Evolutionary conservation across 1,140 invertebrate species (phyloP), one percentile per base, ranked within the genome.

Genomic region (Drosophila bocqueti): DNA sequence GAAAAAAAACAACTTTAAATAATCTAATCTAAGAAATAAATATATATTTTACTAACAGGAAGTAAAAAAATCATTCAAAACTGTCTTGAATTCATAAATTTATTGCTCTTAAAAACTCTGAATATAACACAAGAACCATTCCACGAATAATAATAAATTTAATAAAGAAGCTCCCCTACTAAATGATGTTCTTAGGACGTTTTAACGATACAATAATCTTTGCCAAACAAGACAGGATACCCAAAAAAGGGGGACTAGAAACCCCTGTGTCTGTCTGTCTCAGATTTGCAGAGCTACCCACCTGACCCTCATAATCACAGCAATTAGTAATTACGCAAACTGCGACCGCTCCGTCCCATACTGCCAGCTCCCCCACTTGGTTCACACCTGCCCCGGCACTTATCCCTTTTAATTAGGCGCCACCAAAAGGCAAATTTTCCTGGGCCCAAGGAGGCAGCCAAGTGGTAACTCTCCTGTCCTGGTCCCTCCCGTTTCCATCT

Each of bases 361-460:
- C 29, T 16, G 43, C 45, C 77, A 50, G 46, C 13, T 26, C 24
- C 10, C 47, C 57, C 69, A 62, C 54, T 57, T 15, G 69, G 50
- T 89, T 87, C 83, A 81, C 84, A 87, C 83, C 83, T 89, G 85
- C 75, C 84, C 64, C 52, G 81, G 58, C 77, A 81, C 52, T 89
- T 89, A 89, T 89, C 84, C 85, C 81, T 84, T 89, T 89, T 89
- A 89, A 89, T 89, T 89, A 89, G 85, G 80, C 74, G 77, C 68
- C 85, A 79, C 77, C 74, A 81, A 89, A 89, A 89, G 81, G 81
- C 76, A 84, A 81, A 89, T 75, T 84, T 76, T 24, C 36, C 24
- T 34, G 63, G 59, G 72, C 69, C 63, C 68, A 81, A 77, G 47
- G 49, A 52, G 79, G 52, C 69, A 75, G 83, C 67, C 75, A 79